Evolutionary conservation across 1,140 invertebrate species (phyloP).

Genomic region (Caenorhabditis briggsae): DNA sequence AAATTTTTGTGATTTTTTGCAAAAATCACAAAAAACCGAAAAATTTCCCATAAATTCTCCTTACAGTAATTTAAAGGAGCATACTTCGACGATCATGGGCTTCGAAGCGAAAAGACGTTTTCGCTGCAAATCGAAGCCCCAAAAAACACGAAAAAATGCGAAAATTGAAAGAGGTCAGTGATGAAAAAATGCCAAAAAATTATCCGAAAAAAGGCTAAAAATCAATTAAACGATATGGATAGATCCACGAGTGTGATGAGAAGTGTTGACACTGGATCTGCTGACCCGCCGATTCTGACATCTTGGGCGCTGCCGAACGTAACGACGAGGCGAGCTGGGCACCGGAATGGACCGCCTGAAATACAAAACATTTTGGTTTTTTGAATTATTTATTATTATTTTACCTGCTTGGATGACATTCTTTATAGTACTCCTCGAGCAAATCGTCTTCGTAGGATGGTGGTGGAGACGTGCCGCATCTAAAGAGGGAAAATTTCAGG

Average conservation of each 20-base stretch:
- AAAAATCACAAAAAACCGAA: too few species aligned
- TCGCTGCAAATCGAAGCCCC: too few species aligned
- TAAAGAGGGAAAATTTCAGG: constrained; percentile 20
- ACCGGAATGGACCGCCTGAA: constrained; percentile 15
- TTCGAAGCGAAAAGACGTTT: too few species aligned
- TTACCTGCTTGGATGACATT: constrained; percentile 69
- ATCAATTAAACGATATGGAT: constrained; percentile 14
- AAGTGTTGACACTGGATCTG: constrained; percentile 4
- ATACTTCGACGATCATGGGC: too few species aligned
- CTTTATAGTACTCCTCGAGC: constrained; percentile 75
- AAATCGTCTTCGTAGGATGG: constrained; percentile 76
- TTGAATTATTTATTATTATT: too few species aligned
- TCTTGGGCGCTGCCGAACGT: background rate
- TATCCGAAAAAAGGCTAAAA: background rate
- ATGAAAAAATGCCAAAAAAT: too few species aligned
- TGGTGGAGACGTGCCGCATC: constrained; percentile 74
- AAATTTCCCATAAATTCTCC: too few species aligned
- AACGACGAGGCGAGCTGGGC: constrained; percentile 26
- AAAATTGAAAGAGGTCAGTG: too few species aligned
- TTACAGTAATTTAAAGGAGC: too few species aligned
- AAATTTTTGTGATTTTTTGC: too few species aligned
- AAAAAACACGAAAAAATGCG: too few species aligned
- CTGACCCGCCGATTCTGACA: constrained; percentile 23
- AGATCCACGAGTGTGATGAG: background rate
- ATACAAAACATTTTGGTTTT: background rate